Evolutionary conservation across 2,888 invertebrate genomes (phyloP).

Genomic region (Caenorhabditis wallacei): DNA sequence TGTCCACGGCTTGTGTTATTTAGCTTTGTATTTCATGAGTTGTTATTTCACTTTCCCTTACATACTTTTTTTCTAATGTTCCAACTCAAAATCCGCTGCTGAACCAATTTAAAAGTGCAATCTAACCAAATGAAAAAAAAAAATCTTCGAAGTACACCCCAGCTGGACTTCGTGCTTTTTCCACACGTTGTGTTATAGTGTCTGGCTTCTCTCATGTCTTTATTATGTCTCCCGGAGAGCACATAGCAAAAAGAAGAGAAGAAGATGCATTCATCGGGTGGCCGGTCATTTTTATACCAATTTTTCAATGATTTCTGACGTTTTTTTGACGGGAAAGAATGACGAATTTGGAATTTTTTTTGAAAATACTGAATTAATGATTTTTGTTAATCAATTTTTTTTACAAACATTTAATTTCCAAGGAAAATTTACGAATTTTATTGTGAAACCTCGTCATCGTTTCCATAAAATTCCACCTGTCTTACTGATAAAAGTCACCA

Average conservation of each 20-base stretch:
- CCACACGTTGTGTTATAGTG: background rate
- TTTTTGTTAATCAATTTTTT: too few relatives aligned
- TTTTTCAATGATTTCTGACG: background rate
- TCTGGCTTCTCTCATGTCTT: constrained; percentile 9
- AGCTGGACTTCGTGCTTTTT: too few relatives aligned
- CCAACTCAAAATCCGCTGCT: too few relatives aligned
- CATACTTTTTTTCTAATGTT: background rate
- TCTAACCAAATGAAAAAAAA: too few relatives aligned
- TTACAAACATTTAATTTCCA: too few relatives aligned
- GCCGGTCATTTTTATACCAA: constrained; percentile 21
- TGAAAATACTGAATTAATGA: too few relatives aligned
- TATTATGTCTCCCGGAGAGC: background rate
- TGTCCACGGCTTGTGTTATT: constrained; percentile 6
- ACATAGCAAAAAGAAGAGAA: background rate
- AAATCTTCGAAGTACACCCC: too few relatives aligned
- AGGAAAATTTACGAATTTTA: constrained; percentile 28
- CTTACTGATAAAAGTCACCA: constrained; percentile 11
- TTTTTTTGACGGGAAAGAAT: background rate
- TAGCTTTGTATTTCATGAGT: background rate
- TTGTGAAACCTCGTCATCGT: constrained; percentile 9
- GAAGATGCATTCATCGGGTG: background rate
- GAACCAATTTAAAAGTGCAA: too few relatives aligned
- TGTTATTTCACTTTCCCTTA: background rate
- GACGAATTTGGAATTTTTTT: too few relatives aligned
- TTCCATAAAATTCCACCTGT: constrained; percentile 1